Evolutionary conservation across 2,888 invertebrate species (phyloP), one percentile per base, ranked within the genome.

Genomic region (Caenorhabditis becei): DNA sequence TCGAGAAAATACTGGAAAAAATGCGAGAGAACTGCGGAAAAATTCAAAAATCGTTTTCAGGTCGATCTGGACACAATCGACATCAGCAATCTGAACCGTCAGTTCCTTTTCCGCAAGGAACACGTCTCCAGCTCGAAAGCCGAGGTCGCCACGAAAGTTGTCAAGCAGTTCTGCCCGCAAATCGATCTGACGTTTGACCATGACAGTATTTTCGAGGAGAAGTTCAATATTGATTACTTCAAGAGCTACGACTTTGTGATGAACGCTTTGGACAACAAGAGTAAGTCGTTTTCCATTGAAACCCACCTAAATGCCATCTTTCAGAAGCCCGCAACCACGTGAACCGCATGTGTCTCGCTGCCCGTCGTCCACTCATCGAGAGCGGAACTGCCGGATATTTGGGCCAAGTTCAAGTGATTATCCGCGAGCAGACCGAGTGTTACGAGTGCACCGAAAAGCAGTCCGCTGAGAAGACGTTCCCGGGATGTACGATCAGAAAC

Each of bases 11-110:
- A n/a, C n/a, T n/a, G n/a, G n/a, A n/a, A n/a, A n/a, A n/a, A n/a
- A n/a, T n/a, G n/a, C n/a, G n/a, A n/a, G n/a, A n/a, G n/a, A n/a
- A n/a, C n/a, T n/a, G n/a, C 32, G 10, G 4, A 32, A 32, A 32
- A 32, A 7, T 32, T 32, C 32, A 32, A 32, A n/a, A n/a, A n/a
- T n/a, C n/a, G n/a, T 49, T 32, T 94, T 86, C 93, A 98, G 97
- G 96, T 99, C 92, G 99, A 99, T 93, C 94, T 99, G 91, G 99
- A 99, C 92, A 99, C 98, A 0, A 99, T 99, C 91, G 99, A 99
- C 93, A 95, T 99, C 75, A 97, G 97, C 93, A 99, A 99, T 92
- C 93, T 99, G 85, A 99, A 99, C 92, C 94, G 99, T 47, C 99
- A 99, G 92, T 99, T 99, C 92, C 93, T 99, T n/a, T 99, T 99